Evolutionary conservation across 2,797 vertebrate species (phyloP).

Genomic region (Semaprochilodus insignis): DNA sequence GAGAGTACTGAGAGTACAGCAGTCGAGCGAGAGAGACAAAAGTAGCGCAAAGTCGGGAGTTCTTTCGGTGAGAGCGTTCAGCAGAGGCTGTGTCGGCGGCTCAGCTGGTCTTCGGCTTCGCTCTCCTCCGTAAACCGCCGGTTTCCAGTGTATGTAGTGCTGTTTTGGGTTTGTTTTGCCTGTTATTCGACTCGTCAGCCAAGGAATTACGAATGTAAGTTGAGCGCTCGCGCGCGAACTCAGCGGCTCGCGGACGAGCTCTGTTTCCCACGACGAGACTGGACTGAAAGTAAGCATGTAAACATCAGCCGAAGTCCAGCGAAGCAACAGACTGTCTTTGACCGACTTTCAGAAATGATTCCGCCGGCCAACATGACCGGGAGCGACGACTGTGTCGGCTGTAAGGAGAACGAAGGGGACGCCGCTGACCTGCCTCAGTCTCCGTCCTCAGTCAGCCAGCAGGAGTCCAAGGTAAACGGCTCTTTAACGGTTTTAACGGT

Average conservation of each 20-base stretch:
- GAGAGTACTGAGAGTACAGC: not conserved
- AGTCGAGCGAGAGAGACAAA: not conserved
- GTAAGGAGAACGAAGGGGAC: constrained; percentile 73
- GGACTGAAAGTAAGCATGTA: not conserved
- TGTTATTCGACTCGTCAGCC: not conserved
- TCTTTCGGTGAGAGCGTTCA: not conserved
- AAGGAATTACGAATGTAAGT: not conserved
- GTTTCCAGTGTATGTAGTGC: not conserved
- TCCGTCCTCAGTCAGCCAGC: constrained; percentile 73
- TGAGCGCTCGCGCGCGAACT: not conserved
- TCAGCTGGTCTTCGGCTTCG: not conserved
- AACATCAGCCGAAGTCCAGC: constrained; percentile 21
- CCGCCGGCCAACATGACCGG: constrained; percentile 76
- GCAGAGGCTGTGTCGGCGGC: not conserved
- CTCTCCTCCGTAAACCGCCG: not conserved
- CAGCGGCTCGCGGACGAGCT: not conserved
- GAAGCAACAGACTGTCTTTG: constrained; percentile 8
- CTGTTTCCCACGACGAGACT: not conserved
- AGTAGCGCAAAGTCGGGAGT: constrained; percentile 33
- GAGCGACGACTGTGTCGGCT: constrained; percentile 74
- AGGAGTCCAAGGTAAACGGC: constrained; percentile 77
- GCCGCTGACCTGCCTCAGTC: constrained; percentile 72
- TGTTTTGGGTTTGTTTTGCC: too few relatives aligned
- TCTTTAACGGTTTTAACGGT: not conserved
- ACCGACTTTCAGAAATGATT: constrained; percentile 74